Evolutionary conservation across 2,888 invertebrate species (phyloP).

Genomic region (Lasius fuliginosus): DNA sequence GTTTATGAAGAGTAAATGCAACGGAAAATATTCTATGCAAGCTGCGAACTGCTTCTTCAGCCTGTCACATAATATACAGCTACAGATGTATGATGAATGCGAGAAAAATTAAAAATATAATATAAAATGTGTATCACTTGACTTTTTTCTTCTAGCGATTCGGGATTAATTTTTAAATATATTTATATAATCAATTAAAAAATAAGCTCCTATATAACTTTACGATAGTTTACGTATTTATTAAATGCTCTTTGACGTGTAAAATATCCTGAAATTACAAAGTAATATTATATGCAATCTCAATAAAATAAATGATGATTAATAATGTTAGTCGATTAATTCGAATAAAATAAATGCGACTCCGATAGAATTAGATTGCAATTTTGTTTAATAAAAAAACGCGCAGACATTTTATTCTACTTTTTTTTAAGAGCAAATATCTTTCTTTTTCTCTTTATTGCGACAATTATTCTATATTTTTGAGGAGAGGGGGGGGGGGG

Average conservation of each 20-base stretch:
- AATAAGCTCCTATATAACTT: neutral
- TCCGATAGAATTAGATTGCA: neutral
- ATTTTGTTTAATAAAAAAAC: neutral
- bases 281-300: neutral
- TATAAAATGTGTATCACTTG: constrained; percentile 14
- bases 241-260: neutral
- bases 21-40: constrained; percentile 94
- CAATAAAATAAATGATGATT: constrained; percentile 11
- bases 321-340: neutral
- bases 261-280: neutral
- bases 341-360: neutral
- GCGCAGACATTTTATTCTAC: neutral
- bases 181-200: constrained; percentile 1
- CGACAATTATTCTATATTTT: neutral
- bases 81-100: constrained; percentile 26
- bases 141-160: neutral
- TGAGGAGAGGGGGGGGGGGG: too few species aligned
- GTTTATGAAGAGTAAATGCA: constrained; percentile 87
- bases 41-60: constrained; percentile 91
- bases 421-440: neutral
- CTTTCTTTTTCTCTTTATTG: neutral
- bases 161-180: neutral
- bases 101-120: constrained; percentile 47
- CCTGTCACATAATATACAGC: constrained; percentile 87
- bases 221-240: neutral